Evolutionary conservation across 2,888 invertebrate genomes (phyloP).

Genomic region (Polia nebulosa): DNA sequence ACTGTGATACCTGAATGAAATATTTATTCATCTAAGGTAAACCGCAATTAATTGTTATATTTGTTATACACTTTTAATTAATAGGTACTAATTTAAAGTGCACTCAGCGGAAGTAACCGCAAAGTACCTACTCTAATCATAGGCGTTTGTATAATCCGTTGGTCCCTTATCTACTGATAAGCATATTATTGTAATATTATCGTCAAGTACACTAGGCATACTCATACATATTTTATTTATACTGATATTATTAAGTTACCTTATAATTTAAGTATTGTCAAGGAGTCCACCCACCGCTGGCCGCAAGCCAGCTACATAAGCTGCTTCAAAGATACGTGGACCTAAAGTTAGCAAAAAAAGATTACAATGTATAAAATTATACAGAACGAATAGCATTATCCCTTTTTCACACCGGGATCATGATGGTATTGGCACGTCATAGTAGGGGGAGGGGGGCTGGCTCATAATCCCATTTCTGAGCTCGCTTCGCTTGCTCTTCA

Average conservation of each 20-base stretch:
- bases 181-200: conserved; percentile 22
- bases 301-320: too few species aligned
- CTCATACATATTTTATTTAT: not conserved
- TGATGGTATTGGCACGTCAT: too few species aligned
- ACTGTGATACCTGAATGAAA: too few species aligned
- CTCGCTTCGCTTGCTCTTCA: not conserved
- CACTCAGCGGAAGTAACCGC: not conserved
- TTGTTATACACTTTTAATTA: not conserved
- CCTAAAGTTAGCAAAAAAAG: too few species aligned
- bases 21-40: too few species aligned
- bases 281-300: too few species aligned
- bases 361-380: too few species aligned
- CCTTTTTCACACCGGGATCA: too few species aligned
- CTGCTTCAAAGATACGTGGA: too few species aligned
- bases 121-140: conserved; percentile 24
- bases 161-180: conserved; percentile 21
- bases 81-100: not conserved
- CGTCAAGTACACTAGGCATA: not conserved
- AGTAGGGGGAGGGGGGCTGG: too few species aligned
- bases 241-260: not conserved
- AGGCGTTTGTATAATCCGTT: conserved; percentile 12
- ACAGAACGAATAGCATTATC: too few species aligned
- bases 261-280: too few species aligned
- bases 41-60: not conserved
- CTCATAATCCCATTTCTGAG: not conserved